These are phyloP conservation scores for Ametastegia equiseti DNA, from an alignment of 2,888 invertebrate species.

Conservation along the genomic window DNA sequence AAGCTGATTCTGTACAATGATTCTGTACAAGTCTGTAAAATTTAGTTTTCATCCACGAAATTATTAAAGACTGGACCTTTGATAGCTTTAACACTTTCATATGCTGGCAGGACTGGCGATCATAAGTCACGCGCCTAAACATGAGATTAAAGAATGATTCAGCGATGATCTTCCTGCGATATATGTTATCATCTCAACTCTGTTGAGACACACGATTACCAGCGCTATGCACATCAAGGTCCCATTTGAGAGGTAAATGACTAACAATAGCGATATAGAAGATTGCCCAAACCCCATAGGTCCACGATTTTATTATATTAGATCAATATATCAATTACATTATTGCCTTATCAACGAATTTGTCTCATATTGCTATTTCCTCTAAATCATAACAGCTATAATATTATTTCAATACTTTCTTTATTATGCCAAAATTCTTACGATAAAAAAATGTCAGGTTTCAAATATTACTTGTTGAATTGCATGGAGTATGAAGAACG, in stretches of 20 bases:
- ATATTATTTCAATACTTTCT: background rate
- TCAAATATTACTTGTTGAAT: background rate
- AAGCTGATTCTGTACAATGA: background rate
- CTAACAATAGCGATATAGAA: too few relatives aligned
- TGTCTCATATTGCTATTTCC: background rate
- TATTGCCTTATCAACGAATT: background rate
- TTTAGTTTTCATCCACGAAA: background rate
- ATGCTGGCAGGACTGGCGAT: background rate
- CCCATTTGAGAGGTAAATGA: too few relatives aligned
- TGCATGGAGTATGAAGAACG: too few relatives aligned
- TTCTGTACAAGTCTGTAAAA: background rate
- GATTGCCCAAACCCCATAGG: too few relatives aligned
- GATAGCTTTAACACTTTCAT: background rate
- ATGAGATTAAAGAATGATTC: too few relatives aligned
- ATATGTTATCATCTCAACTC: too few relatives aligned
- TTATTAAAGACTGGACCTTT: background rate
- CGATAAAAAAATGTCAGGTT: background rate
- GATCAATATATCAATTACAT: background rate
- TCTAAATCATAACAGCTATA: background rate
- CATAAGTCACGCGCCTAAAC: too few relatives aligned
- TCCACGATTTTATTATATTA: background rate
- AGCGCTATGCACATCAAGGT: too few relatives aligned
- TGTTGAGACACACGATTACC: too few relatives aligned
- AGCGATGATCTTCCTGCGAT: too few relatives aligned
- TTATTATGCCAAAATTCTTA: background rate